Percentiles rank a stretch among this genome's conserved stretches.
Conservation (phyloP, 2,113 vertebrate species). For the Xyliphius kryptos region DNA sequence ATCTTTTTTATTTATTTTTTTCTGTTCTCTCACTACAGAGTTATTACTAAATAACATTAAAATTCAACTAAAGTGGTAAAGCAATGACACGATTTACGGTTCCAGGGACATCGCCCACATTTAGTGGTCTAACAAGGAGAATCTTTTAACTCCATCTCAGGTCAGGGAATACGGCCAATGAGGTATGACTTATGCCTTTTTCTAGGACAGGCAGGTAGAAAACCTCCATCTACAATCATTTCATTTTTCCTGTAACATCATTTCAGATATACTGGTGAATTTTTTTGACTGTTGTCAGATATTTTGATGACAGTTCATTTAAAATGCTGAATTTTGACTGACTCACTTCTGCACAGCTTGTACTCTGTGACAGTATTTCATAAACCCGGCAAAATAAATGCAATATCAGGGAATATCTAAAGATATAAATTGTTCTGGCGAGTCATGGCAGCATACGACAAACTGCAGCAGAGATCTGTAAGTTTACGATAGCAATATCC, state of each 20-base stretch:
- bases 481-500: background rate
- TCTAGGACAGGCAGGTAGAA: no score
- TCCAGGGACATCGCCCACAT: constrained; percentile 23
- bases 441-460: no score
- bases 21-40: constrained; percentile 14
- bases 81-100: constrained; percentile 29
- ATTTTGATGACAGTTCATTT: no score
- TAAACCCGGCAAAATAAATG: no score
- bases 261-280: no score
- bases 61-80: constrained; percentile 33
- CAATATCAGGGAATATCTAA: background rate
- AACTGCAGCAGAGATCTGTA: background rate
- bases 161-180: background rate
- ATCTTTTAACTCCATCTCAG: constrained; percentile 12
- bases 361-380: no score
- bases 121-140: constrained; percentile 11
- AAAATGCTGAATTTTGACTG: no score
- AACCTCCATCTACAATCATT: no score
- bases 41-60: constrained; percentile 39
- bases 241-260: no score
- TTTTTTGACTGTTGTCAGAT: no score
- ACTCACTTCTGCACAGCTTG: no score
- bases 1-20: constrained; percentile 24
- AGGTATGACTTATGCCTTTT: no score
- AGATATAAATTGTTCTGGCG: background rate